Percentiles rank a stretch among this genome's conserved stretches.
These are phyloP conservation scores for Sinonovacula constricta DNA, from an alignment of 1,140 invertebrate genomes.

Conservation along the genomic window DNA sequence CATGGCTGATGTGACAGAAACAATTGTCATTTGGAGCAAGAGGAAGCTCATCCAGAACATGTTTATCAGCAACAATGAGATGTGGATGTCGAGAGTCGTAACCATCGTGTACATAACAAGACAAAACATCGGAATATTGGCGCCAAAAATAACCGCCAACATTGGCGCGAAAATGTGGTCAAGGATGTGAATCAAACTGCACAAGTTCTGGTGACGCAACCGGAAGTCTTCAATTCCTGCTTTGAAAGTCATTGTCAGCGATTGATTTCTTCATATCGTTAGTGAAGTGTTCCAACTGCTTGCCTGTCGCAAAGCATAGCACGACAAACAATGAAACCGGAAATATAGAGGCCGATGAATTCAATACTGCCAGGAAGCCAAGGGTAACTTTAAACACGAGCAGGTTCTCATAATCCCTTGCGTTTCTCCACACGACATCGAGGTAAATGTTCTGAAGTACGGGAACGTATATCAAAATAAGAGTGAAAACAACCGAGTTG, in stretches of 20 bases:
- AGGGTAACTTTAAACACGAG: conserved; percentile 22
- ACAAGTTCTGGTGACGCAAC: conserved; percentile 43
- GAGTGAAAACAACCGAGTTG: conserved; percentile 38
- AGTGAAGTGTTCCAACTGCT: conserved; percentile 28
- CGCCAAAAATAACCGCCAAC: conserved; percentile 31
- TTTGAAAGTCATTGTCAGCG: conserved; percentile 12
- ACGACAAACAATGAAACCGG: conserved; percentile 34
- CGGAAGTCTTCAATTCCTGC: conserved; percentile 45
- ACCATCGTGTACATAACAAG: conserved; percentile 42
- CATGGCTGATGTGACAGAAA: conserved; percentile 31
- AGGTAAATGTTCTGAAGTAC: conserved; percentile 31
- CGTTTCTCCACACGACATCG: conserved; percentile 41
- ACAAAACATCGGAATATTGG: conserved; percentile 51
- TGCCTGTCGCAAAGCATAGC: conserved; percentile 22
- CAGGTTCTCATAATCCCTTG: conserved; percentile 6
- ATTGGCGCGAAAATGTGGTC: conserved; percentile 34
- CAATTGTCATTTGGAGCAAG: conserved; percentile 37
- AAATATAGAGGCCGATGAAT: conserved; percentile 39
- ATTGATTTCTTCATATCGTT: conserved; percentile 24
- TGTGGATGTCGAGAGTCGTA: conserved; percentile 28
- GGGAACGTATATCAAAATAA: conserved; percentile 37
- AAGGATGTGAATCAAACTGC: conserved; percentile 11
- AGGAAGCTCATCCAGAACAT: conserved; percentile 48
- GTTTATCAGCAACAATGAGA: conserved; percentile 47
- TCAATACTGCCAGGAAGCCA: conserved; percentile 22